phyloP scores from a whole-genome alignment of 2,113 vertebrate genomes.

The Crocuta crocuta region DNA sequence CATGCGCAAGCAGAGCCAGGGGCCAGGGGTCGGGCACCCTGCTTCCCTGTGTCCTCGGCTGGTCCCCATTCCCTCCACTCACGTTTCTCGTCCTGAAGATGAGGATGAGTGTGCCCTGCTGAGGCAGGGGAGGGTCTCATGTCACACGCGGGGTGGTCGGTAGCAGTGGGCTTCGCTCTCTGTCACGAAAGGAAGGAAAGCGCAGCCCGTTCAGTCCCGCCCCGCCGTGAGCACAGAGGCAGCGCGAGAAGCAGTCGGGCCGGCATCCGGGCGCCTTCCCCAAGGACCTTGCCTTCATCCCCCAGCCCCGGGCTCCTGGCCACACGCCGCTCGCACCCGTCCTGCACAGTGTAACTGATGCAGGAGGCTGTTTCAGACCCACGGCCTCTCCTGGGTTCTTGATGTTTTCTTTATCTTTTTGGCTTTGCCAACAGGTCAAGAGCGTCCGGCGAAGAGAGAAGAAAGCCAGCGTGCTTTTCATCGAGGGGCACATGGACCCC shows the following conservation, averaged over 20 bases:
- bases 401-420: neutral
- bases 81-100: accelerated
- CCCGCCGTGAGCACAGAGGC: accelerated
- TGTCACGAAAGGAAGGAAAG: neutral
- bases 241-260: accelerated
- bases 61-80: neutral
- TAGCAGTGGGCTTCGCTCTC: neutral
- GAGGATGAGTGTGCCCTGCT: neutral
- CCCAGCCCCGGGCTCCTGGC: too few species aligned
- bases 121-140: accelerated
- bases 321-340: accelerated
- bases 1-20: too few species aligned
- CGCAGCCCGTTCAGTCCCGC: neutral
- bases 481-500: conserved; percentile 87
- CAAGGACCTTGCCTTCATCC: neutral
- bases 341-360: accelerated
- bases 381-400: accelerated
- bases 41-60: neutral
- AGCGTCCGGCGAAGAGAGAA: conserved; percentile 87
- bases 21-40: accelerated
- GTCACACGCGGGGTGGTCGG: neutral
- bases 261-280: accelerated
- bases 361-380: neutral
- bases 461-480: conserved; percentile 92
- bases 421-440: conserved; percentile 90